These are phyloP conservation scores for Cheilosia pagana DNA, from an alignment of 2,888 invertebrate species.

Conservation along the genomic window DNA sequence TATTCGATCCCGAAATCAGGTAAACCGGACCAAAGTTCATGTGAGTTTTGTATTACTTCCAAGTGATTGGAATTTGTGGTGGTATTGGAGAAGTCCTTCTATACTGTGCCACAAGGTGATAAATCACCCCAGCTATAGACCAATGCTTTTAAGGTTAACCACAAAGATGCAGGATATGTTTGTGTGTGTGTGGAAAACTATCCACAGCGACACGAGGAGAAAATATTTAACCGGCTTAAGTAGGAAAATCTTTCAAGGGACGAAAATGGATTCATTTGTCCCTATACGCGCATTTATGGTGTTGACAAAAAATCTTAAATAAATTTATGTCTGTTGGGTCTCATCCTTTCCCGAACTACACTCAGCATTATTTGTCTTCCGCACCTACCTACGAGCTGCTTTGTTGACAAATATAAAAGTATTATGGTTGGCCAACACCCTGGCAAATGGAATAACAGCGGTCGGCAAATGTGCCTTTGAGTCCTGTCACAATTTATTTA, in stretches of 20 bases:
- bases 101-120: constrained; percentile 41
- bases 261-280: constrained; percentile 47
- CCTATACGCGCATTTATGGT: constrained; percentile 26
- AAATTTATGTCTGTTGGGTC: constrained; percentile 29
- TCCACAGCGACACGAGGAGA: constrained; percentile 18
- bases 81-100: constrained; percentile 28
- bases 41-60: constrained; percentile 43
- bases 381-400: constrained; percentile 33
- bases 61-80: constrained; percentile 59
- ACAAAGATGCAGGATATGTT: neutral
- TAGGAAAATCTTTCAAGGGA: constrained; percentile 30
- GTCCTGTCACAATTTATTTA: constrained; percentile 60
- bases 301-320: constrained; percentile 37
- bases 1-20: constrained; percentile 43
- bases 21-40: constrained; percentile 45
- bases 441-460: constrained; percentile 25
- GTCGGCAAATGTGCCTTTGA: constrained; percentile 52
- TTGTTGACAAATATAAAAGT: constrained; percentile 60
- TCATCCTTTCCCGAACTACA: neutral
- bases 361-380: constrained; percentile 14
- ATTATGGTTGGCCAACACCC: constrained; percentile 53
- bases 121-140: constrained; percentile 60
- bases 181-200: constrained; percentile 13
- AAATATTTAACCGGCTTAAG: constrained; percentile 43
- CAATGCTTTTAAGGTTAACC: constrained; percentile 61